Base-by-base conservation (phyloP, 2,113 vertebrate species). In the Dinomys branickii region DNA sequence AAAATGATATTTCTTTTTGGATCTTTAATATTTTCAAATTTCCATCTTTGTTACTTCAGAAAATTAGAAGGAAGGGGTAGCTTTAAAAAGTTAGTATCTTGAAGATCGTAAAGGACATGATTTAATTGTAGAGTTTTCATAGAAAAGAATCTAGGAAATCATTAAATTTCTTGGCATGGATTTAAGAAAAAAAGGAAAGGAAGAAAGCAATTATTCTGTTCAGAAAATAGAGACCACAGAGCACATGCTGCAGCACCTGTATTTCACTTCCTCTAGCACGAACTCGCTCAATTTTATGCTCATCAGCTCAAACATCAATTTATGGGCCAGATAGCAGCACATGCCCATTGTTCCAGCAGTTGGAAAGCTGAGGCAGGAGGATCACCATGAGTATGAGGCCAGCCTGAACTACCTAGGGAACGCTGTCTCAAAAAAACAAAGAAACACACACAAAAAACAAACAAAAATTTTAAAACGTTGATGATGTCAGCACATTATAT, bases 21-120 rank as follows among this genome's bases (percentile, higher is more conserved):
- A 26, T 56, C 13, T 85, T 86, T 96, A 96, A 94, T 97, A 69
- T 95, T 90, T 85, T 93, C 65, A 94, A 97, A 97, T 94, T 96
- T 69, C 52, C 61, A 65, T 82, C 82, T 78, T 84, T 95, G 59
- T 58, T 28, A 84, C 47, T 17, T 0, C 22, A 33, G 5, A 88
- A 96, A 94, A 98, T 80, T 0, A 71, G 35, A 88, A 58, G 69
- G 63, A n/a, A 24, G 50, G 71, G 52, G 33, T 44, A 63, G 65
- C 88, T 93, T 65, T 86, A 35, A 92, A 80, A 80, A 97, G 63
- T 96, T 81, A 91, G 80, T 90, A 44, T 97, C 47, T 75, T 88
- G 47, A 94, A 77, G 26, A 59, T 7, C 16, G 88, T 47, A 93
- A 97, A 97, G 89, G 88, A 69, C 90, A 97, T 80, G 20, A 54